Percentiles rank a stretch among this genome's conserved stretches.
phyloP scores from a whole-genome alignment of 2,113 vertebrate species.

The Bombycilla garrulus region DNA sequence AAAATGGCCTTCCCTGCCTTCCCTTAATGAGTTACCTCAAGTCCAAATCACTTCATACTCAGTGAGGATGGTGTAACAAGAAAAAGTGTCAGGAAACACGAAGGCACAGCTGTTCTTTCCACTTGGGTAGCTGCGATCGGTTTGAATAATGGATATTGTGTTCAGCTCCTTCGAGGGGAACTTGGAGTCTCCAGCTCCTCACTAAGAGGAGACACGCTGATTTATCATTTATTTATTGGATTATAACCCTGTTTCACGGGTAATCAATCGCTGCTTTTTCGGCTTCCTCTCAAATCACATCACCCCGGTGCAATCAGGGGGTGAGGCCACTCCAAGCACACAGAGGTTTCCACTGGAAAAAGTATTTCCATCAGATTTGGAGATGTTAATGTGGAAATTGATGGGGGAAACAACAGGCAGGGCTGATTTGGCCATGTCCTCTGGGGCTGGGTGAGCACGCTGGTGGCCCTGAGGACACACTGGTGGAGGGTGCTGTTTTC shows the following conservation, averaged over 20 bases:
- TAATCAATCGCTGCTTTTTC: constrained; percentile 48
- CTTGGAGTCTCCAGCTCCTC: background rate
- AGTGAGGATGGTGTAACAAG: background rate
- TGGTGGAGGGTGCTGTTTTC: background rate
- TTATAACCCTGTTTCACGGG: background rate
- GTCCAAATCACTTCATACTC: background rate
- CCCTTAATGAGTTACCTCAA: background rate
- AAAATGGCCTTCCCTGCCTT: background rate
- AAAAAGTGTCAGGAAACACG: constrained; percentile 15
- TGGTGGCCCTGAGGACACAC: background rate
- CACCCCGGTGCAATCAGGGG: background rate
- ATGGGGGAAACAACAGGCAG: background rate
- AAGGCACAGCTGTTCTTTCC: constrained; percentile 52
- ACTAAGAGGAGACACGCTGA: background rate
- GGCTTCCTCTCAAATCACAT: background rate
- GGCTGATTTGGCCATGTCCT: accelerated
- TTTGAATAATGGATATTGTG: constrained; percentile 50
- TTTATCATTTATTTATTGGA: constrained; percentile 66
- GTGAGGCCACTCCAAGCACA: background rate
- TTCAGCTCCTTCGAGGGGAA: background rate
- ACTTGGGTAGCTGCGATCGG: background rate
- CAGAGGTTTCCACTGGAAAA: background rate
- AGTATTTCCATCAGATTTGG: background rate
- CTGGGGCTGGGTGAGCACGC: background rate
- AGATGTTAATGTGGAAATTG: background rate